Base-by-base conservation (phyloP, 2,113 vertebrate species). In the Gasterosteus aculeatus region DNA sequence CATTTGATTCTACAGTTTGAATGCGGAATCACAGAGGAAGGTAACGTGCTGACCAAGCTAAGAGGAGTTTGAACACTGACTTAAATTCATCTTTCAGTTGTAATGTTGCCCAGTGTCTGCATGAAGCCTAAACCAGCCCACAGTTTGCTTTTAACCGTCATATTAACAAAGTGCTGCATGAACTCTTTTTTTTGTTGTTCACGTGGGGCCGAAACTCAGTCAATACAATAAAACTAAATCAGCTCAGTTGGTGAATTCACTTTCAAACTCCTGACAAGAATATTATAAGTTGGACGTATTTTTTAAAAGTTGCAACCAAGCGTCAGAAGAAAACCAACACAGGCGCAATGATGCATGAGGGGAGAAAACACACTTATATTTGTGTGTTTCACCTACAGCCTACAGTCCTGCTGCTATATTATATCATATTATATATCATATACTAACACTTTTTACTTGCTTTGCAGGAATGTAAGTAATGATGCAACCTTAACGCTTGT, bases 281-380 rank as follows among this genome's bases (percentile, higher is more conserved):
- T 53, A 12, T 12, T 44, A 44, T 14, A 44, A 3, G 12, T 4
- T 44, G 3, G 2, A 3, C 22, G 22, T 14, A 14, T 14, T 14
- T 14, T 11, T 14, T 12, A 44, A 11, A 44, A 44, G 69, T 10
- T 31, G 6, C 15, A 41, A 3, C 9, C 1, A 47, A 33, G 54
- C 3, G n/a, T 54, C 12, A 7, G 31, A 29, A 16, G 51, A 35
- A 19, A 35, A 33, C 7, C 31, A 12, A 1, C 26, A 18, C 46
- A 47, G 19, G 19, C 14, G 18, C 11, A 39, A 60, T 41, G 16
- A 53, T 57, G 33, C 15, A 14, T 9, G 31, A 33, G 61, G 60
- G 74, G 22, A n/a, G 38, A 42, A 53, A 51, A 33, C 53, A 33
- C 58, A 77, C 39, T 67, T 61, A 69, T 26, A 26, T 26, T 26